Conservation (phyloP, 2,113 vertebrate species). For the Oncorhynchus nerka region DNA sequence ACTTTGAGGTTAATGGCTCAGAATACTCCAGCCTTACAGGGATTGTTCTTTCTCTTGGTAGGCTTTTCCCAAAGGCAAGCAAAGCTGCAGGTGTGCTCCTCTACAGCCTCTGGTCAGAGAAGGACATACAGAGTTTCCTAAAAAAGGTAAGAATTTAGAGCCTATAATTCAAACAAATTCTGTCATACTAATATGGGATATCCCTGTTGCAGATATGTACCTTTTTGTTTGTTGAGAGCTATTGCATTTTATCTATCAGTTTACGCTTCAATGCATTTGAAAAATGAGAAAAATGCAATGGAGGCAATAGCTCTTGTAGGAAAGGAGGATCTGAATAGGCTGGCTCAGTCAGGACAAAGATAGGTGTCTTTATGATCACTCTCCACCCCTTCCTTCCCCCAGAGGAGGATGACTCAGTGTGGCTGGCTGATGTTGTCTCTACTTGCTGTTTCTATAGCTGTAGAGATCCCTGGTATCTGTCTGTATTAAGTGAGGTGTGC, state of each 20-base stretch:
- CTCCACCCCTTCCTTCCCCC: neutral
- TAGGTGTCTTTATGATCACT: neutral
- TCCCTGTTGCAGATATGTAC: neutral
- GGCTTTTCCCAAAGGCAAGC: conserved; percentile 76
- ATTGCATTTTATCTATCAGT: neutral
- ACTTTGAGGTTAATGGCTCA: no score
- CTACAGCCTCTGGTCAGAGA: conserved; percentile 88
- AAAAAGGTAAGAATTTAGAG: conserved; percentile 79
- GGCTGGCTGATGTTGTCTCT: neutral
- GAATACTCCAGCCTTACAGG: neutral
- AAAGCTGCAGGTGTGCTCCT: conserved; percentile 85
- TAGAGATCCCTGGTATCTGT: conserved; percentile 5
- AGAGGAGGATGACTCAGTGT: neutral
- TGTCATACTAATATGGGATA: neutral
- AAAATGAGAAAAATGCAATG: neutral
- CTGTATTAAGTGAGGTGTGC: neutral
- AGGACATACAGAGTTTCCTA: conserved; percentile 82
- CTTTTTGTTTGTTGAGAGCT: neutral
- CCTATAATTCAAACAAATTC: no score
- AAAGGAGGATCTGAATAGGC: neutral
- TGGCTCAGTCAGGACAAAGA: neutral
- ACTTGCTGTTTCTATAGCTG: neutral
- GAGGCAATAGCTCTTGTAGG: neutral
- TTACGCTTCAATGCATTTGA: neutral
- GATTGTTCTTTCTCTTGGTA: conserved; percentile 21